A percentile compares a stretch with the other conserved stretches of the same genome.
phyloP scores from a whole-genome alignment of 2,888 invertebrate species.

The Metacarcinus magister region DNA sequence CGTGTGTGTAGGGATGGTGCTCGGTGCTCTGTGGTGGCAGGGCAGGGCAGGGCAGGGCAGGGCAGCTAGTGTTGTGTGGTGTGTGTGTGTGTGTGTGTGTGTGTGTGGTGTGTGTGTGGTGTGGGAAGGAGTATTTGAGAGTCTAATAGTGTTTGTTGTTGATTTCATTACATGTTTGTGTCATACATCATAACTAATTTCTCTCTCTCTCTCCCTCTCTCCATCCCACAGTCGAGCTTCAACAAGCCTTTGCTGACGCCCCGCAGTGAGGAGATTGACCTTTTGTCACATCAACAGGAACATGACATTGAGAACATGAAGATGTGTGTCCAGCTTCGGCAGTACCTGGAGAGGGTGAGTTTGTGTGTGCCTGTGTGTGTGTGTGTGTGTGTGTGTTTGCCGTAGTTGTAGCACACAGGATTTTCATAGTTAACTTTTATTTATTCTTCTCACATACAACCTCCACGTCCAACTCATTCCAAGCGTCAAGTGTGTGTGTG shows the following conservation, averaged over 20 bases:
- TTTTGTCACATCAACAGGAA: conserved; percentile 91
- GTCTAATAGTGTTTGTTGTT: not conserved
- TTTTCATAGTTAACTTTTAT: not conserved
- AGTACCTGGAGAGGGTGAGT: conserved; percentile 94
- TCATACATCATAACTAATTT: not conserved
- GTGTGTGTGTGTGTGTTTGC: not conserved
- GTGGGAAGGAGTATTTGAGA: not conserved
- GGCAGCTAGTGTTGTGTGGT: too few relatives aligned
- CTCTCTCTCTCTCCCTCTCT: not conserved
- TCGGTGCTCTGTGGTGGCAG: too few relatives aligned
- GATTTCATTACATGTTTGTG: not conserved
- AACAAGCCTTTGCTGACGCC: conserved; percentile 94
- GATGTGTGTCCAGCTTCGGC: conserved; percentile 97
- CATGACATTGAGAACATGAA: conserved; percentile 97
- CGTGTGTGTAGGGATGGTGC: too few relatives aligned
- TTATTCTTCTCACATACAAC: not conserved
- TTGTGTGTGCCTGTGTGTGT: conserved; percentile 42
- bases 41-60: too few relatives aligned
- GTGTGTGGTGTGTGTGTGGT: not conserved
- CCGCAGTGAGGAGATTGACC: conserved; percentile 93
- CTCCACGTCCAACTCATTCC: not conserved
- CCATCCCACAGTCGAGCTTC: conserved; percentile 89
- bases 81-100: not conserved
- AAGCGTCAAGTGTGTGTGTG: not conserved
- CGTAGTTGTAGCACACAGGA: not conserved